These are phyloP conservation scores for Centropus bengalensis DNA, from an alignment of 2,113 vertebrate genomes.

Conservation along the genomic window DNA sequence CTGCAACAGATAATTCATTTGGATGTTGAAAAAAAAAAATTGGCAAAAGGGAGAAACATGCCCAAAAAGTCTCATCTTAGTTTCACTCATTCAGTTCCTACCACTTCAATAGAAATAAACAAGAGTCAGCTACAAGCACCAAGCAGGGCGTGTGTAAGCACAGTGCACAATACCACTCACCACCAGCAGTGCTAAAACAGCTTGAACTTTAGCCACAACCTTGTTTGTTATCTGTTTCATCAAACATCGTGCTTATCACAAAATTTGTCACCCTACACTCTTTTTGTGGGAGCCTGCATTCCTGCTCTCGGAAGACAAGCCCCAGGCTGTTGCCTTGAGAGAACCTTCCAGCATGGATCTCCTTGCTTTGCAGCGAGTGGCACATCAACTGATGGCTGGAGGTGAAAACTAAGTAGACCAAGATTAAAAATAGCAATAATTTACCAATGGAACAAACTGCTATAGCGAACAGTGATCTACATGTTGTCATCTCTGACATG, in stretches of 20 bases:
- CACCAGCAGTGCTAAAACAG: background rate
- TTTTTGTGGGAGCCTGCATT: background rate
- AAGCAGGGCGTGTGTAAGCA: background rate
- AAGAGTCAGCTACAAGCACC: background rate
- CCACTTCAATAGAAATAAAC: background rate
- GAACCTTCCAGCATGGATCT: background rate
- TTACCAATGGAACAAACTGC: background rate
- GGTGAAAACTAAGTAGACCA: background rate
- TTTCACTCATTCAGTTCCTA: background rate
- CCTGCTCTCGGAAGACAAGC: background rate
- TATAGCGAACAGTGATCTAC: background rate
- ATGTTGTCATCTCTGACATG: background rate
- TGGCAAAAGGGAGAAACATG: background rate
- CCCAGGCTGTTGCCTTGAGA: background rate
- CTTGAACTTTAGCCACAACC: background rate
- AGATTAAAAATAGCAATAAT: background rate
- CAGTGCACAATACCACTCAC: background rate
- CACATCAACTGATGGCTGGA: background rate
- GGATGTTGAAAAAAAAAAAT: background rate
- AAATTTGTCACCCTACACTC: background rate
- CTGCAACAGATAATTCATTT: background rate
- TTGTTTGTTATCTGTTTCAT: background rate
- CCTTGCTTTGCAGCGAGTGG: background rate
- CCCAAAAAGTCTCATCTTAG: background rate
- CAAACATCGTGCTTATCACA: background rate